Base-by-base conservation (phyloP, 2,113 vertebrate species). In the Pica pica region DNA sequence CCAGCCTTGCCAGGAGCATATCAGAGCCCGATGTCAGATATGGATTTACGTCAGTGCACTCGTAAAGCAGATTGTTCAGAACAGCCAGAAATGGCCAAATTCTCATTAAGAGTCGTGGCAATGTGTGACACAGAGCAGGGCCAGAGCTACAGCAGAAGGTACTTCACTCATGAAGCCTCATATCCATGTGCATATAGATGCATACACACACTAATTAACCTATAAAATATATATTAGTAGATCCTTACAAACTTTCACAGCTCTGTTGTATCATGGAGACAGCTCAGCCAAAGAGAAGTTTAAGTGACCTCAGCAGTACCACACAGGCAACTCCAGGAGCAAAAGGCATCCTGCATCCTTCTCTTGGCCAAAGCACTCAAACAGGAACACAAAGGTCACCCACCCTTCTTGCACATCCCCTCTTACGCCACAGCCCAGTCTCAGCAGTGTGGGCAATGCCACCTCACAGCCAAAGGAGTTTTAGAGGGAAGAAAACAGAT, bases 1-100 rank as follows among this genome's bases (percentile, higher is more conserved):
- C 8, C 87, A 70, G 79, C 63, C 60, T 27, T 44, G 73, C 71
- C 89, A 86, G 75, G 67, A 88, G 79, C 24, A 0, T 10, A 71
- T 60, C 79, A 11, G 78, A 65, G 90, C 64, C 86, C 0, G 89
- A 89, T 95, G 94, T 30, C 42, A 92, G 95, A 96, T 96, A 95
- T 0, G 83, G 86, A 90, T 94, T 94, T 86, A 89, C 91, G 86
- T 97, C 95, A 97, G 80, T 3, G 4, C 15, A 0, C 57, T 33
- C 2, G 1, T 16, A 5, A 52, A 59, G 69, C 85, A 49, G 63
- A 50, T 35, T 39, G 88, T 24, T 64, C 90, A 44, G 86, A 92
- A 90, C 71, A 55, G 27, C 22, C 89, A 37, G 61, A 77, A 67
- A 26, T 0, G 13, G 76, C 35, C 94, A 69, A 20, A 0, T 42